A percentile compares a stretch with the other conserved stretches of the same genome.
These are phyloP conservation scores for Adela reaumurella DNA, from an alignment of 2,888 invertebrate species.

Conservation along the genomic window DNA sequence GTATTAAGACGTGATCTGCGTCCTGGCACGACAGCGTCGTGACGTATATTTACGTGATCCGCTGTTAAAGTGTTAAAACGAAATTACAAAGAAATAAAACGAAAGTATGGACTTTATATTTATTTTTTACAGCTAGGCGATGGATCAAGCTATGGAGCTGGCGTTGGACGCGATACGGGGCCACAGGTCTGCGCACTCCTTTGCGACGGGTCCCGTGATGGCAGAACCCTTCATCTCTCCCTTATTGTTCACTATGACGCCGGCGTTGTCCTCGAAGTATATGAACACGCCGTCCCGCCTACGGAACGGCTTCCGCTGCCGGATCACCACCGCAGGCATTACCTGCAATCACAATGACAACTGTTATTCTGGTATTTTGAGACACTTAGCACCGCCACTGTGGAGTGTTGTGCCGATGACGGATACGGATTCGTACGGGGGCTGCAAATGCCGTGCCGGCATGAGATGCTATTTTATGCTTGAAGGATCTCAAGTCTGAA, in stretches of 20 bases:
- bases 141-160: constrained; percentile 87
- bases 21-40: too few species aligned
- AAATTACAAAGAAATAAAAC: neutral
- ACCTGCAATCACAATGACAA: too few species aligned
- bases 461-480: too few species aligned
- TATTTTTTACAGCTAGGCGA: neutral
- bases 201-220: constrained; percentile 98
- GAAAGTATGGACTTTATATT: neutral
- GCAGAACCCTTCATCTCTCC: constrained; percentile 99
- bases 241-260: constrained; percentile 99
- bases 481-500: too few species aligned
- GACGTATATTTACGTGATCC: too few species aligned
- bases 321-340: constrained; percentile 98
- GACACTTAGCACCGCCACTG: too few species aligned
- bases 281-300: constrained; percentile 99
- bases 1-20: too few species aligned
- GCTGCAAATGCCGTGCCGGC: too few species aligned
- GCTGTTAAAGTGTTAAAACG: too few species aligned
- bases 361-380: too few species aligned
- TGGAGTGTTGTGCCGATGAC: too few species aligned
- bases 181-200: constrained; percentile 99
- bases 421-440: too few species aligned
- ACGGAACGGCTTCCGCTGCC: constrained; percentile 97
- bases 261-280: constrained; percentile 99
- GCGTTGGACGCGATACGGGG: constrained; percentile 99